Evolutionary conservation across 1,140 invertebrate genomes (phyloP).

Genomic region (Drosophila kurseongensis): DNA sequence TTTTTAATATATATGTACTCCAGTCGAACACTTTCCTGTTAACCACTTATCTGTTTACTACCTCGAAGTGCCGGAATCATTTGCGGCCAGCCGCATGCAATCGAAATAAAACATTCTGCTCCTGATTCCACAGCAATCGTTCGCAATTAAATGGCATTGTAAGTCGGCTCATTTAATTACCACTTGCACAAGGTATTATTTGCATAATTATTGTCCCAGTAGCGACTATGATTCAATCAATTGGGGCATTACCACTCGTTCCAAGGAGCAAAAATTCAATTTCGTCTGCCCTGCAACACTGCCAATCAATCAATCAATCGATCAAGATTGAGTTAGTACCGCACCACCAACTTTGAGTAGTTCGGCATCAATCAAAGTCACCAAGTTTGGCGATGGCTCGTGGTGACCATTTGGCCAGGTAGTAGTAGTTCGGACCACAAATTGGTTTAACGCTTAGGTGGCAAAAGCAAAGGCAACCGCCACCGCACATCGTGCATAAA

Average conservation of each 20-base stretch:
- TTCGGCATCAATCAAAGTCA: constrained; percentile 63
- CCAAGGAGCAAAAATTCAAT: constrained; percentile 23
- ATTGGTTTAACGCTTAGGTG: constrained; percentile 58
- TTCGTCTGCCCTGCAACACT: background rate
- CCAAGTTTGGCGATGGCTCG: constrained; percentile 12
- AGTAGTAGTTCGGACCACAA: constrained; percentile 24
- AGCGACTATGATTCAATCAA: constrained; percentile 32
- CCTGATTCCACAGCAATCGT: background rate
- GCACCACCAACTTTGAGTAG: constrained; percentile 13
- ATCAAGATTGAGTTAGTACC: constrained; percentile 53
- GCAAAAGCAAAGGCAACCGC: constrained; percentile 20
- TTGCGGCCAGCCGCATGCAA: constrained; percentile 33
- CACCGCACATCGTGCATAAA: constrained; percentile 49
- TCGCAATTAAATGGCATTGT: constrained; percentile 24
- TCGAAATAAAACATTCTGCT: constrained; percentile 34
- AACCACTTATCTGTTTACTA: constrained; percentile 21
- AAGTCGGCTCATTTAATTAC: constrained; percentile 30
- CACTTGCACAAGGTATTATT: constrained; percentile 16
- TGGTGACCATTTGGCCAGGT: constrained; percentile 13
- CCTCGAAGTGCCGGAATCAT: constrained; percentile 20
- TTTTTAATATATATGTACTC: background rate
- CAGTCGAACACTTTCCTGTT: constrained; percentile 25
- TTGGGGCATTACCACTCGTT: constrained; percentile 21
- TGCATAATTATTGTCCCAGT: constrained; percentile 13
- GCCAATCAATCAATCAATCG: constrained; percentile 43